A percentile compares a stretch with the other conserved stretches of the same genome.
phyloP scores from a whole-genome alignment of 2,888 invertebrate species.

The Rosalia funebris region DNA sequence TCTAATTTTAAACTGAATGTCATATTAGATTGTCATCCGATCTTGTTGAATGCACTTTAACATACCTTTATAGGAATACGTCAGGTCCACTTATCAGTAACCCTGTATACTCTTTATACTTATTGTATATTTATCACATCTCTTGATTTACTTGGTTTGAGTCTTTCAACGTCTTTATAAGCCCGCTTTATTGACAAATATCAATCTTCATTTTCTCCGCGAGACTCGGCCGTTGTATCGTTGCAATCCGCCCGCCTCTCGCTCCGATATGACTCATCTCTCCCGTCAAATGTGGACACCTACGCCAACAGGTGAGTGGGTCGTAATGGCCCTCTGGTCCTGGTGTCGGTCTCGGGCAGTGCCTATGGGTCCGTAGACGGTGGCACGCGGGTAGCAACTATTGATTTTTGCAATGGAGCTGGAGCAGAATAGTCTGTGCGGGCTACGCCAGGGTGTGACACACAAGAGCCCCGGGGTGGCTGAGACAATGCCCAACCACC shows the following conservation, averaged over 20 bases:
- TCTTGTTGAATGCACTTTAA: too few species aligned
- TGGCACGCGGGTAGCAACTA: conserved; percentile 53
- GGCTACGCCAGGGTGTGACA: conserved; percentile 48
- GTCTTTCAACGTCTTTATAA: too few species aligned
- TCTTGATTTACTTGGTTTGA: too few species aligned
- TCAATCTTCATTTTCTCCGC: too few species aligned
- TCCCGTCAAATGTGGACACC: conserved; percentile 23
- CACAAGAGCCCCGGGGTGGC: conserved; percentile 32
- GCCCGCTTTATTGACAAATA: too few species aligned
- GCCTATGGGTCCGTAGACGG: conserved; percentile 46
- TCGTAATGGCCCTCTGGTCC: conserved; percentile 40
- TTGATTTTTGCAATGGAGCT: conserved; percentile 56
- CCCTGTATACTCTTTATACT: too few species aligned
- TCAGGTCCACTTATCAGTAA: too few species aligned
- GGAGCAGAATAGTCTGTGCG: conserved; percentile 51
- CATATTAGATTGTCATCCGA: too few species aligned
- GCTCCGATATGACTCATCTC: conserved; percentile 17
- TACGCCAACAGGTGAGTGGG: conserved; percentile 34
- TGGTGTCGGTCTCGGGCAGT: conserved; percentile 28
- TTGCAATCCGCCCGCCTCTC: conserved; percentile 3
- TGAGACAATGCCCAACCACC: conserved; percentile 43
- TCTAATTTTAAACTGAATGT: too few species aligned
- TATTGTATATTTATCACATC: too few species aligned
- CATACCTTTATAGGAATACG: too few species aligned
- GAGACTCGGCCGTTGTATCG: too few species aligned